These are phyloP conservation scores for Rotaria macrura DNA, from an alignment of 2,888 invertebrate genomes.

Conservation along the genomic window DNA sequence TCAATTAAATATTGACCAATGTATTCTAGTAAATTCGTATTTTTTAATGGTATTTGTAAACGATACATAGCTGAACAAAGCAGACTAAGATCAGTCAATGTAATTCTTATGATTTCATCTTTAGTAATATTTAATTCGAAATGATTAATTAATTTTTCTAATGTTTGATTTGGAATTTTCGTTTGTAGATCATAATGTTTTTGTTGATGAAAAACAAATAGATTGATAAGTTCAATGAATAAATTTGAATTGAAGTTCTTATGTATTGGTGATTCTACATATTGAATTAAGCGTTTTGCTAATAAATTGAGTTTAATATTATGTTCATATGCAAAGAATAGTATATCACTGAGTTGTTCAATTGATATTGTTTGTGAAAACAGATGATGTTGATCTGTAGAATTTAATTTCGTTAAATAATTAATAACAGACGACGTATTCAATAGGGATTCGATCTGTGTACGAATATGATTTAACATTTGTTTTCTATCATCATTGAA, in stretches of 20 bases:
- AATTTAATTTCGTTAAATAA: not conserved
- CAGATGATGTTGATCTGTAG: not conserved
- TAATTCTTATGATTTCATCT: not conserved
- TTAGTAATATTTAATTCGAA: not conserved
- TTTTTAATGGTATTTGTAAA: not conserved
- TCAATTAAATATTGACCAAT: not conserved
- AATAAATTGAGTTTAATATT: not conserved
- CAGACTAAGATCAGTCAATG: not conserved
- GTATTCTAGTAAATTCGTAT: not conserved
- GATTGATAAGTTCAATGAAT: not conserved
- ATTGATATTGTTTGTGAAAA: not conserved
- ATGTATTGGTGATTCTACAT: not conserved
- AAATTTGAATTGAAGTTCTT: not conserved
- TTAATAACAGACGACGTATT: not conserved
- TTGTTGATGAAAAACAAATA: conserved; percentile 6
- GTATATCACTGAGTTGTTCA: not conserved
- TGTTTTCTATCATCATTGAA: not conserved
- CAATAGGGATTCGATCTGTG: not conserved
- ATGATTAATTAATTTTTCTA: not conserved
- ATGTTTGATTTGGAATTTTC: not conserved
- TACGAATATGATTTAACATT: not conserved
- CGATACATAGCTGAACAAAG: not conserved
- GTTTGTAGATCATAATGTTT: not conserved
- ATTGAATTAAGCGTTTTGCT: not conserved
- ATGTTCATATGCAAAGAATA: not conserved